Evolutionary conservation across 2,113 vertebrate genomes (phyloP).

Genomic region (Meriones unguiculatus): DNA sequence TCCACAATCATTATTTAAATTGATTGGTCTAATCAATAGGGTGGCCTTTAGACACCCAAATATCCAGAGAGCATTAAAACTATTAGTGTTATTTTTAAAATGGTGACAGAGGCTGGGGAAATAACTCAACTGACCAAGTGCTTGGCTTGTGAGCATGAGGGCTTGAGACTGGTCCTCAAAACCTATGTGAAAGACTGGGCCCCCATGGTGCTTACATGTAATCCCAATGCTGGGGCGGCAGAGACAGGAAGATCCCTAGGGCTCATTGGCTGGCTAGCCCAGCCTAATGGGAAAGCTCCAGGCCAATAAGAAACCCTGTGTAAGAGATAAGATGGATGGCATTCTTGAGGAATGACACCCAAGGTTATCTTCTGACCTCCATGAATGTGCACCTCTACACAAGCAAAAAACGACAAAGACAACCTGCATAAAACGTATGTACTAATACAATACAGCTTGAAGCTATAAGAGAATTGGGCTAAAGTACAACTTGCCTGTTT

Average conservation of each 20-base stretch:
- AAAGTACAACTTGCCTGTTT: conserved; percentile 51
- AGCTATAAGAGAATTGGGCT: not conserved
- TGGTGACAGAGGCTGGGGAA: not conserved
- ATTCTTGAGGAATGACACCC: not conserved
- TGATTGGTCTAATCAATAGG: not conserved
- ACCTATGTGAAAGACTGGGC: not conserved
- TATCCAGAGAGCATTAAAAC: not conserved
- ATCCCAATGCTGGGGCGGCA: not conserved
- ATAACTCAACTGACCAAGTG: not conserved
- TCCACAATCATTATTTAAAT: conserved; percentile 15
- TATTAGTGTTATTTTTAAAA: not conserved
- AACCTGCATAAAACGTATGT: not conserved
- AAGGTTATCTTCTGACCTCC: no score
- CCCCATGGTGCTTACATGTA: not conserved
- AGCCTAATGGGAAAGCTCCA: not conserved
- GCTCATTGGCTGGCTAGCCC: not conserved
- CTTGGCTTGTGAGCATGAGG: not conserved
- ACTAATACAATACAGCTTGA: not conserved
- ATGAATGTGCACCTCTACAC: not conserved
- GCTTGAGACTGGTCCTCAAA: not conserved
- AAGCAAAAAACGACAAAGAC: not conserved
- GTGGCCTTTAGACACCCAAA: not conserved
- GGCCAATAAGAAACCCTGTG: not conserved
- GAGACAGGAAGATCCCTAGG: not conserved
- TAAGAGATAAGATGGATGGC: not conserved